Evolutionary conservation across 2,113 vertebrate genomes (phyloP), one percentile per base, ranked within the genome.

Genomic region (Grallaria varia): DNA sequence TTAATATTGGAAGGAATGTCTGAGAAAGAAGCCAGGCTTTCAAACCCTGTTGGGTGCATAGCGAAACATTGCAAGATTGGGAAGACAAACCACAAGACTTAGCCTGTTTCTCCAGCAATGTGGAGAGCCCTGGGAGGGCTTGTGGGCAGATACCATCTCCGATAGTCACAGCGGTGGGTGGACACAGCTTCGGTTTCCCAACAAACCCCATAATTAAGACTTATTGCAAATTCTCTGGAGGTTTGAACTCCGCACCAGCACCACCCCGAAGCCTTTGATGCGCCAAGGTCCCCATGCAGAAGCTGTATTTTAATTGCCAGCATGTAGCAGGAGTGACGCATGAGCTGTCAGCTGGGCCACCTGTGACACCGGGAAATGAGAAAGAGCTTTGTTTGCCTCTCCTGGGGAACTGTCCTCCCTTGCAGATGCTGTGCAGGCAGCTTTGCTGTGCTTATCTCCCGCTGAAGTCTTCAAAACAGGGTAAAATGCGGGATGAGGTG

Each of bases 301-400:
- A 62, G 22, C 31, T 80, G 77, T 45, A 6, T 37, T 93, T 72
- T 40, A 63, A 44, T 59, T 75, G 69, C 69, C 82, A 72, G 30
- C 6, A 13, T 60, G 73, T 50, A 55, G 52, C 84, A 27, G 0
- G 2, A 31, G 74, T 82, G 90, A 91, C 0, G 0, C 60, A 31
- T 0, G 10, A 78, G 74, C 84, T 93, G 82, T 84, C 91, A 91
- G 47, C 53, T 87, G 76, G 59, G 74, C 69, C 92, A 84, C 78
- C 84, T 78, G 74, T 25, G 62, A 33, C 73, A 87, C 64, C 1
- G 0, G 27, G 16, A 49, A 89, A 52, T 23, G 85, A 89, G 58
- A 56, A 82, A 16, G 58, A 60, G 49, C 72, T 89, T 91, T 44
- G 35, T 82, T 76, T 89, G 75, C 52, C n/a, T 75, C 60, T 56